Evolutionary conservation across 1,140 invertebrate species (phyloP).

Genomic region (Drosophila tani): DNA sequence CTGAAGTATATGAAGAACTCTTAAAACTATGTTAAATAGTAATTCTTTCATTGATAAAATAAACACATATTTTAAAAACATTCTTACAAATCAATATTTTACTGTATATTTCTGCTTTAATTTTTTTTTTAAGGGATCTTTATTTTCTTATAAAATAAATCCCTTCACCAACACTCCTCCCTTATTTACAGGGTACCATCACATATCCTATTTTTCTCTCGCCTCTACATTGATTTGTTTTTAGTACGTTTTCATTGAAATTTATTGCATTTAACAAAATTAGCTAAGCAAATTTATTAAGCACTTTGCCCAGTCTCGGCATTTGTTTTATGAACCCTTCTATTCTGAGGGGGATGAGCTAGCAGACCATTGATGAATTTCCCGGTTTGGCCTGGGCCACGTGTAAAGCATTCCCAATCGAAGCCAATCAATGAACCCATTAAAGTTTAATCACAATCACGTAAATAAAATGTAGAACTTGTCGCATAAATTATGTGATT

Average conservation of each 20-base stretch:
- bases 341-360: not conserved
- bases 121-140: too few species aligned
- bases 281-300: conserved; percentile 83
- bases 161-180: not conserved
- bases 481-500: conserved; percentile 81
- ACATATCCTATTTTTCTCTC: conserved; percentile 6
- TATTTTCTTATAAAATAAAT: not conserved
- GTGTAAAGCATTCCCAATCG: conserved; percentile 64
- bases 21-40: not conserved
- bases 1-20: not conserved
- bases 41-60: too few species aligned
- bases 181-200: conserved; percentile 10
- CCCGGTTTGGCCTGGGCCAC: conserved; percentile 44
- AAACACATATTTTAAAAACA: too few species aligned
- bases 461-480: conserved; percentile 79
- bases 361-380: conserved; percentile 68
- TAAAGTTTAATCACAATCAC: conserved; percentile 81
- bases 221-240: conserved; percentile 58
- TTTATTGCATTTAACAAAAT: conserved; percentile 82
- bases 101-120: too few species aligned
- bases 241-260: conserved; percentile 79
- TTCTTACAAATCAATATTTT: too few species aligned
- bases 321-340: conserved; percentile 56
- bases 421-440: conserved; percentile 80
- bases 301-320: conserved; percentile 56